Evolutionary conservation across 2,888 invertebrate species (phyloP), one percentile per base, ranked within the genome.

Genomic region (Entomobrya multifasciata): DNA sequence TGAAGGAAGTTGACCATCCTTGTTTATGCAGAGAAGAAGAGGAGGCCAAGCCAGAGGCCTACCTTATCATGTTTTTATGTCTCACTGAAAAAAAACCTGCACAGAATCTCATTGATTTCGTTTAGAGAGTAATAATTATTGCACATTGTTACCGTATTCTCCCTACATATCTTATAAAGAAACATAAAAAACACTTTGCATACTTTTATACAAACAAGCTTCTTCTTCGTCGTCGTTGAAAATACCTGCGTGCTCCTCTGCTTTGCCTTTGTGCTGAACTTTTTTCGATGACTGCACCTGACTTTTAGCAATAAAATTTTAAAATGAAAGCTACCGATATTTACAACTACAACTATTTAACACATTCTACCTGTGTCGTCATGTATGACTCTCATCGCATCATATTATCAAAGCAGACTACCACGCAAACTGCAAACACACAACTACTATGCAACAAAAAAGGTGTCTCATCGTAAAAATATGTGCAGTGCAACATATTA

Each of bases 1-100:
- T 72, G 72, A 81, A 57, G 70, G 57, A 76, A 76, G 76, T 76
- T 76, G 76, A 70, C 70, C 44, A 70, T 41, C 81, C 36, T 81
- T 81, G 44, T 70, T 70, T 81, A 44, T 52, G 77, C 77, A 77
- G 20, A 83, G 49, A 72, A 49, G 72, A 25, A 70, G 78, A 78
- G 20, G 79, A 85, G 85, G 85, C 79, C 79, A 85, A 70, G 85
- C 79, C 74, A 85, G 79, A 72, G 85, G 85, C 79, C 52, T 78
- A 72, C 72, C 25, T 62, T 52, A 77, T 70, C 60, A 74, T 41
- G 36, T 70, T 57, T 36, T 52, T 84, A 20, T 52, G n/a, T 20
- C 20, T n/a, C 25, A 49, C 57, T 72, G 44, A 82, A 67, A 81
- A n/a, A 60, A 85, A 85, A 85, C 79, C 84, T 85, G 85, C 72